A percentile compares a stretch with the other conserved stretches of the same genome.
Evolutionary conservation across 2,888 invertebrate species (phyloP).

Genomic region (Megalurothrips usitatus): DNA sequence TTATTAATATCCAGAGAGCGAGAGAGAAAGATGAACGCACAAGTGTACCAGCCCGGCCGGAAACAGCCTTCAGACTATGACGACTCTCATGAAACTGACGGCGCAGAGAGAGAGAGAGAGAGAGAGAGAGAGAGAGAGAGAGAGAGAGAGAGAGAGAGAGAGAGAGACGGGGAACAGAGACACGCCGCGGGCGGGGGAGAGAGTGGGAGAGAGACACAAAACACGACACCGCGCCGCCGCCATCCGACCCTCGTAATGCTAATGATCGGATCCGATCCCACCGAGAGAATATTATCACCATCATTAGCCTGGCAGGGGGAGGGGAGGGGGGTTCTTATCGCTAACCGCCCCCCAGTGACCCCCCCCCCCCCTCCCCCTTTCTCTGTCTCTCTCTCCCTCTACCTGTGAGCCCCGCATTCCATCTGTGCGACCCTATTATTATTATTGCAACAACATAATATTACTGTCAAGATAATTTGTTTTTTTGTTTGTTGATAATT

Average conservation of each 20-base stretch:
- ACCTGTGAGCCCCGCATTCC: not conserved
- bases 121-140: too few species aligned
- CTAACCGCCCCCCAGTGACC: not conserved
- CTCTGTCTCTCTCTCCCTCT: slow-evolving; percentile 30
- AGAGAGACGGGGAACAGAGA: too few species aligned
- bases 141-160: too few species aligned
- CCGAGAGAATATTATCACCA: slow-evolving; percentile 41
- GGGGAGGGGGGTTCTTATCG: not conserved
- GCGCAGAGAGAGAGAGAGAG: too few species aligned
- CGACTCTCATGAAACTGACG: too few species aligned
- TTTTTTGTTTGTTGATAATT: not conserved
- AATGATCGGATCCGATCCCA: slow-evolving; percentile 39
- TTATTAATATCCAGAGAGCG: not conserved
- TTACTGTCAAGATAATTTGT: not conserved
- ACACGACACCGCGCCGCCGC: too few species aligned
- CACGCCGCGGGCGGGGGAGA: not conserved
- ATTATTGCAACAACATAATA: not conserved
- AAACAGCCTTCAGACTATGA: too few species aligned
- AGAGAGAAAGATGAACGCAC: not conserved
- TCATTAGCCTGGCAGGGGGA: not conserved
- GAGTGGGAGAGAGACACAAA: too few species aligned
- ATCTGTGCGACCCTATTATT: not conserved
- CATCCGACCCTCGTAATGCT: not conserved
- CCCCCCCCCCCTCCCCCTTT: slow-evolving; percentile 16
- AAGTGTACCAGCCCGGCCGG: not conserved